These are phyloP conservation scores for Boloria euphrosyne DNA, from an alignment of 2,888 invertebrate species.

Conservation along the genomic window DNA sequence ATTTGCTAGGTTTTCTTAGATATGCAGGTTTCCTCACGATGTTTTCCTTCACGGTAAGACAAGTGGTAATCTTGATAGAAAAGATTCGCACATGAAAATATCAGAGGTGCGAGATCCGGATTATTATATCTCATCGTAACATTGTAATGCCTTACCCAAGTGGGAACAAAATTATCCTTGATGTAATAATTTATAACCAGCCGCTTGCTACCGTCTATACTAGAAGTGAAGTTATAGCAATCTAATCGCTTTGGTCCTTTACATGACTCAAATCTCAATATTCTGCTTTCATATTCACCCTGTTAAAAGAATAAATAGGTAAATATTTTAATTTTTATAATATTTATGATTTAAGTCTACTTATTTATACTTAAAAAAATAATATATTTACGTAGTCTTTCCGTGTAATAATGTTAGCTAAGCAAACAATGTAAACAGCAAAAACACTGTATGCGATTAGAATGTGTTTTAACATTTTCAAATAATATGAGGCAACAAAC, in stretches of 20 bases:
- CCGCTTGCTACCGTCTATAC: constrained; percentile 32
- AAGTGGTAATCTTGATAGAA: no score
- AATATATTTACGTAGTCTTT: constrained; percentile 27
- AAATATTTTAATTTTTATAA: no score
- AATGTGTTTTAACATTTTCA: constrained; percentile 25
- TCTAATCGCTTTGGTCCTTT: constrained; percentile 53
- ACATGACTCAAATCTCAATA: constrained; percentile 42
- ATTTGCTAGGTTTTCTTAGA: no score
- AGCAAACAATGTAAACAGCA: constrained; percentile 16
- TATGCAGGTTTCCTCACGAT: no score
- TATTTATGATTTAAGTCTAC: no score
- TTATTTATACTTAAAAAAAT: not conserved
- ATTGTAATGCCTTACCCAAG: constrained; percentile 42
- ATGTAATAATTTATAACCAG: constrained; percentile 40
- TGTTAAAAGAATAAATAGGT: constrained; percentile 22
- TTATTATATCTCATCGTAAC: no score
- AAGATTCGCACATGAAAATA: no score
- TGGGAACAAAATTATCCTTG: constrained; percentile 40
- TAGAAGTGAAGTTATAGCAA: constrained; percentile 39
- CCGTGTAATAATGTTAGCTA: not conserved
- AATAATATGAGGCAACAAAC: not conserved
- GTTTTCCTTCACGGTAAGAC: no score
- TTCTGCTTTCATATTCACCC: constrained; percentile 48
- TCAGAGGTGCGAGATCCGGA: no score
- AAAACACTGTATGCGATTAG: constrained; percentile 9